Evolutionary conservation across 2,888 invertebrate species (phyloP).

Genomic region (Trachelus stipa): DNA sequence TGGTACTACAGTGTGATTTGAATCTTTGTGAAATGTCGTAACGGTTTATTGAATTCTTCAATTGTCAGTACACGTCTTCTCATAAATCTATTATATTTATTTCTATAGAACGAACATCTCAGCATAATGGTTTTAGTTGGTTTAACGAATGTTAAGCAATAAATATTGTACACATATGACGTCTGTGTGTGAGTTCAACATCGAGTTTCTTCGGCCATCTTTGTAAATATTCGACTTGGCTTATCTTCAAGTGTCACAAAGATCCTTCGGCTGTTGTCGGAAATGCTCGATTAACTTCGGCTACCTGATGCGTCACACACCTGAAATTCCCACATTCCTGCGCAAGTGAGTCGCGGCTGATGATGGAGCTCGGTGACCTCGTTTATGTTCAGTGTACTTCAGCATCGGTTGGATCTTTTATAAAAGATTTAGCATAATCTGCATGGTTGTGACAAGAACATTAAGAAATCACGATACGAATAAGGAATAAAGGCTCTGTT

Average conservation of each 20-base stretch:
- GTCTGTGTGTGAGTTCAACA: background rate
- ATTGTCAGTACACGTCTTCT: background rate
- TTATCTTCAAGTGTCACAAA: background rate
- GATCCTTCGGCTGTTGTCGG: background rate
- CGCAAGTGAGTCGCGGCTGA: conserved; percentile 42
- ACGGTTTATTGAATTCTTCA: background rate
- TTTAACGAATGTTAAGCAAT: background rate
- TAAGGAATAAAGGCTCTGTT: background rate
- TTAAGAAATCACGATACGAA: background rate
- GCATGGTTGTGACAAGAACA: background rate
- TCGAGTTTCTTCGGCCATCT: background rate
- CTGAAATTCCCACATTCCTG: conserved; percentile 46
- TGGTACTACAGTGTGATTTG: background rate
- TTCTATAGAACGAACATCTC: background rate
- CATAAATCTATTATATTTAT: background rate
- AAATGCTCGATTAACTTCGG: background rate
- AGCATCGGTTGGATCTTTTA: background rate
- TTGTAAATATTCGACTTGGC: background rate
- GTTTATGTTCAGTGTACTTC: conserved; percentile 22
- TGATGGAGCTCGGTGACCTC: conserved; percentile 50
- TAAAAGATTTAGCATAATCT: background rate
- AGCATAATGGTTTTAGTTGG: background rate
- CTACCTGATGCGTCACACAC: background rate
- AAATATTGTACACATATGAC: background rate
- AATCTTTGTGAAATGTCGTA: background rate